A percentile compares a stretch with the other conserved stretches of the same genome.
Evolutionary conservation across 2,888 invertebrate species (phyloP).

Genomic region (Hydrotaea cyrtoneurina): DNA sequence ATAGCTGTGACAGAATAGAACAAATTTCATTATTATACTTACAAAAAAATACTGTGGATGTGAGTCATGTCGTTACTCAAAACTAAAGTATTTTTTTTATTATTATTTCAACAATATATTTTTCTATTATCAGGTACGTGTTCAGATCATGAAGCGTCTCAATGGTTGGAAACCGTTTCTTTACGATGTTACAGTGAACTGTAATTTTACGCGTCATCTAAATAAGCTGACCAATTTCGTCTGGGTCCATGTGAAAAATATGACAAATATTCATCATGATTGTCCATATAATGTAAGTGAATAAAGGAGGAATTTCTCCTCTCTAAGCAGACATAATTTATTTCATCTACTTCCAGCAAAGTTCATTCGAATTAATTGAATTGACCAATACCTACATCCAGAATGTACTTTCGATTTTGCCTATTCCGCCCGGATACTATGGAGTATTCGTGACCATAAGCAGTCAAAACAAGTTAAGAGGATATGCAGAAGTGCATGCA

Average conservation of each 20-base stretch:
- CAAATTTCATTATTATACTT: too few species aligned
- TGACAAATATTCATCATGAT: not conserved
- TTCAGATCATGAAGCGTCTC: not conserved
- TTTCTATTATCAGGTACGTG: not conserved
- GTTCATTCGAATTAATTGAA: not conserved
- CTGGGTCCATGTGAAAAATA: not conserved
- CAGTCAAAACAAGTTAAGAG: not conserved
- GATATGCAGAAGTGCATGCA: not conserved
- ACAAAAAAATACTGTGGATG: too few species aligned
- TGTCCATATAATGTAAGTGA: slow-evolving; percentile 7
- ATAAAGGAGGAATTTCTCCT: not conserved
- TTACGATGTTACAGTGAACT: not conserved
- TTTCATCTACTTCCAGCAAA: not conserved
- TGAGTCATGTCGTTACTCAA: too few species aligned
- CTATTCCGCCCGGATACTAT: not conserved
- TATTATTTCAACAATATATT: too few species aligned
- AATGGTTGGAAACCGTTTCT: slow-evolving; percentile 20
- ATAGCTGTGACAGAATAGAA: too few species aligned
- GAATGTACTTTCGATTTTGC: not conserved
- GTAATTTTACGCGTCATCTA: not conserved
- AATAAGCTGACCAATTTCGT: not conserved
- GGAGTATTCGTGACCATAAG: not conserved
- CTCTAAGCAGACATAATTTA: not conserved
- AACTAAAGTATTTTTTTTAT: too few species aligned
- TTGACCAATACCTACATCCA: not conserved